Evolutionary conservation across 2,888 invertebrate genomes (phyloP), one percentile per base, ranked within the genome.

Genomic region (Aricia artaxerxes): DNA sequence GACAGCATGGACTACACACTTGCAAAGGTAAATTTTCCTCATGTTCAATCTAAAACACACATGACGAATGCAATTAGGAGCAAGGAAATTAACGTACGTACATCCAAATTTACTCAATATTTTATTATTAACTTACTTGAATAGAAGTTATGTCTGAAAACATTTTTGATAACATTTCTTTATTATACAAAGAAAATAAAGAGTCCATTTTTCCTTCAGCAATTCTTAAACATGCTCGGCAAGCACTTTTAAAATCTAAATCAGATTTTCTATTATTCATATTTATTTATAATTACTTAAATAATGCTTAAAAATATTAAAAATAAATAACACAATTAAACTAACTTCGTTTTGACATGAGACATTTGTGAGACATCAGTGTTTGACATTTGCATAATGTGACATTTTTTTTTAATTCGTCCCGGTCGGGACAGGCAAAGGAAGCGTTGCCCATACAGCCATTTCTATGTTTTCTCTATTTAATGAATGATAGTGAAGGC

Each of bases 221-320:
- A 81, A 86, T 88, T 82, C 84, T 82, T 64, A 95, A 85, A 85
- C 95, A 95, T 82, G 94, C 90, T 80, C 95, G 88, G 82, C 95
- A 95, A 78, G 94, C 84, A 81, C 73, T 77, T 79, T 80, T 79
- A 11, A 81, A 35, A 73, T 78, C 76, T 40, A 60, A 13, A 9
- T 31, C 11, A 64, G 64, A 31, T 64, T 7, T 64, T 24, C 7
- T 64, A 64, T 64, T 9, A 31, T 64, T 64, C 64, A 64, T 64
- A 64, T 7, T 64, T 4, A 64, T 31, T 9, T 24, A 11, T 9
- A 53, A 13, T 11, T 44, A 7, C 7, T 24, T 24, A 44, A 44
- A 7, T 44, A 44, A 1, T 24, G 44, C 9, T 1, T 44, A 44
- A 44, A 7, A 44, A 44, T 44, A 38, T 6, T 6, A 7, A 44